Percentiles rank a stretch among this genome's conserved stretches.
phyloP scores from a whole-genome alignment of 2,888 invertebrate genomes.

The Melinopterus prodromus region DNA sequence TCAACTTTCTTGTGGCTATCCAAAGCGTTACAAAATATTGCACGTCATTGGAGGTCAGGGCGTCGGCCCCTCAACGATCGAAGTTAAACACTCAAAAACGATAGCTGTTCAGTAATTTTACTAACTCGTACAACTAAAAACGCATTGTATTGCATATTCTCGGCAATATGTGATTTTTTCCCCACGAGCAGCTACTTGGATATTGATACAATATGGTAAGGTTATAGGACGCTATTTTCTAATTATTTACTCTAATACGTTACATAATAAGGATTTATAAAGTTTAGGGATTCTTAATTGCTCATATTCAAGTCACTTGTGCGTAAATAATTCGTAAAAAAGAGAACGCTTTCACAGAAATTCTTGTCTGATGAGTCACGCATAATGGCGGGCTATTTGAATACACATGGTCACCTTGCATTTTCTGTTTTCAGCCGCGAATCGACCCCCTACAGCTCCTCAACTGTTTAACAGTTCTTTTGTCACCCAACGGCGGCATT shows the following conservation, averaged over 20 bases:
- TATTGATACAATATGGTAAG: conserved; percentile 34
- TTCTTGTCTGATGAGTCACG: conserved; percentile 19
- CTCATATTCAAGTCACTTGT: conserved; percentile 15
- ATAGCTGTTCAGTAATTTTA: neutral
- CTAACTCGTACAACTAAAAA: conserved; percentile 19
- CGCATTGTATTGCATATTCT: conserved; percentile 1
- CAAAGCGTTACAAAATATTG: conserved; percentile 30
- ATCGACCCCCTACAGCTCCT: conserved; percentile 91
- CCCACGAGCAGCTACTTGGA: conserved; percentile 30
- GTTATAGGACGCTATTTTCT: conserved; percentile 34
- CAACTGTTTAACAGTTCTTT: conserved; percentile 86
- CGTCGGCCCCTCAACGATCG: conserved; percentile 38
- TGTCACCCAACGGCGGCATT: conserved; percentile 87
- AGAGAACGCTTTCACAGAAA: conserved; percentile 14
- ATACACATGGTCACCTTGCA: neutral
- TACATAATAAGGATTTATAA: neutral
- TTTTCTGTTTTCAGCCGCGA: conserved; percentile 76
- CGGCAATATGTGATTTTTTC: conserved; percentile 33
- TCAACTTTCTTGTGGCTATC: conserved; percentile 39
- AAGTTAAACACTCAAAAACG: conserved; percentile 18
- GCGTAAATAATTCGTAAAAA: neutral
- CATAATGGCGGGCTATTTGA: conserved; percentile 18
- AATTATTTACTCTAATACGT: conserved; percentile 30
- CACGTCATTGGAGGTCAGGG: conserved; percentile 46
- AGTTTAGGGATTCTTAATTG: neutral